Base-by-base conservation (phyloP, 2,888 invertebrate genomes). In the Bimastos eiseni region DNA sequence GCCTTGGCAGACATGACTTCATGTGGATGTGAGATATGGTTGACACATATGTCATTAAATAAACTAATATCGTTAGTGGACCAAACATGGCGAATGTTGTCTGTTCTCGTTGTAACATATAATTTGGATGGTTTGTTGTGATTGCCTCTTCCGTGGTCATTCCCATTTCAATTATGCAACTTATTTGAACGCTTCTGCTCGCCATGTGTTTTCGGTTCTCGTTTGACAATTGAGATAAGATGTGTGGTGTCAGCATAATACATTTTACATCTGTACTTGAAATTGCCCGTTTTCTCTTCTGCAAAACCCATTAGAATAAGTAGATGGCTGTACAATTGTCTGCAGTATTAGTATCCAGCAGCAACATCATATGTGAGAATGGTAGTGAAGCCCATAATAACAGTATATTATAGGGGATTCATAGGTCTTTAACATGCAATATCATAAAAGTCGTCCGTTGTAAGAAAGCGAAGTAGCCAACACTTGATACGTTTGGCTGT, bases 51-150 rank as follows among this genome's bases (percentile, higher is more conserved):
- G 30, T 55, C 55, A 30, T n/a, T 70, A 70, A 70, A 70, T 70
- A 70, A 70, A 70, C 70, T 70, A 70, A 70, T 70, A 70, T 70
- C 30, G 17, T 30, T 11, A n/a, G 70, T 70, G 70, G 70, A 70
- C n/a, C 70, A 70, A 70, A 70, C n/a, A 70, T 70, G 70, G 70
- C n/a, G 30, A 13, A 70, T 70, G 70, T 70, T 70, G n/a, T 30
- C 70, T n/a, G 70, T 70, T 70, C 70, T 70, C 70, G n/a, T 70
- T 70, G 70, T 70, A 70, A 70, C 70, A 70, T 70, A 70, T 70
- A n/a, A 70, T 30, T 70, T 70, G 70, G 70, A 70, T 70, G 70
- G 11, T 70, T 70, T 70, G 70, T 70, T 70, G 70, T 70, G n/a
- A 70, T 70, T 70, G 70, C 4, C 70, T 1, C 70, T 70, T 70